A percentile compares a stretch with the other conserved stretches of the same genome.
Conservation (phyloP, 1,140 invertebrate genomes). For the Drosophila athabasca region DNA sequence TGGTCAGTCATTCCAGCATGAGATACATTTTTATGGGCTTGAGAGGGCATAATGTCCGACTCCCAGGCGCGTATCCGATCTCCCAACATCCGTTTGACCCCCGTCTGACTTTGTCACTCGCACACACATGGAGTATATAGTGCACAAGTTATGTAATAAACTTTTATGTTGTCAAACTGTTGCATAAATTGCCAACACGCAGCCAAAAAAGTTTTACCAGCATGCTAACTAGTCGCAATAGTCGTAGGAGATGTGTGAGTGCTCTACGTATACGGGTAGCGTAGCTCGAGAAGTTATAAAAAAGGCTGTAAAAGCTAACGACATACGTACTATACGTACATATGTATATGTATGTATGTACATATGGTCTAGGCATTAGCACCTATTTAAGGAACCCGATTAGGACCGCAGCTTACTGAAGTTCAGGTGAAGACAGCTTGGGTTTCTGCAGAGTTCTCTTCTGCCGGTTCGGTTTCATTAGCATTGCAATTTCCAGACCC, state of each 20-base stretch:
- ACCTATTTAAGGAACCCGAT: slow-evolving; percentile 54
- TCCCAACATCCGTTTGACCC: slow-evolving; percentile 23
- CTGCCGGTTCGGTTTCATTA: slow-evolving; percentile 49
- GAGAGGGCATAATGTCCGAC: slow-evolving; percentile 38
- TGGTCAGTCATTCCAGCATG: slow-evolving; percentile 25
- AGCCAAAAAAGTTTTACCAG: slow-evolving; percentile 39
- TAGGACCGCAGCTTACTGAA: slow-evolving; percentile 10
- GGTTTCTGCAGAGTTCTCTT: slow-evolving; percentile 4
- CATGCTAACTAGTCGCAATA: slow-evolving; percentile 46
- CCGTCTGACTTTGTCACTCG: no score
- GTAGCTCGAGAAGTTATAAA: slow-evolving; percentile 45
- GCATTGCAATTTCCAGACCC: slow-evolving; percentile 40
- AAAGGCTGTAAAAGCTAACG: slow-evolving; percentile 53
- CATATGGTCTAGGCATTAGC: slow-evolving; percentile 60
- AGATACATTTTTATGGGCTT: slow-evolving; percentile 58
- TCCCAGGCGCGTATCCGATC: no score
- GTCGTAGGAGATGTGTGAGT: slow-evolving; percentile 3
- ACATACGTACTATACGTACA: slow-evolving; percentile 35
- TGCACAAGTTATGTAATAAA: slow-evolving; percentile 74
- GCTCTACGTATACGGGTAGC: slow-evolving; percentile 3
- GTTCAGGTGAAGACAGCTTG: slow-evolving; percentile 21
- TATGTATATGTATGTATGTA: slow-evolving; percentile 24
- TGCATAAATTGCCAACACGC: slow-evolving; percentile 74
- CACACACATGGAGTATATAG: slow-evolving; percentile 30
- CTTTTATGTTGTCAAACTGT: slow-evolving; percentile 74